Conservation (phyloP, 2,797 vertebrate species). For the Helicolenus hilgendorfi region DNA sequence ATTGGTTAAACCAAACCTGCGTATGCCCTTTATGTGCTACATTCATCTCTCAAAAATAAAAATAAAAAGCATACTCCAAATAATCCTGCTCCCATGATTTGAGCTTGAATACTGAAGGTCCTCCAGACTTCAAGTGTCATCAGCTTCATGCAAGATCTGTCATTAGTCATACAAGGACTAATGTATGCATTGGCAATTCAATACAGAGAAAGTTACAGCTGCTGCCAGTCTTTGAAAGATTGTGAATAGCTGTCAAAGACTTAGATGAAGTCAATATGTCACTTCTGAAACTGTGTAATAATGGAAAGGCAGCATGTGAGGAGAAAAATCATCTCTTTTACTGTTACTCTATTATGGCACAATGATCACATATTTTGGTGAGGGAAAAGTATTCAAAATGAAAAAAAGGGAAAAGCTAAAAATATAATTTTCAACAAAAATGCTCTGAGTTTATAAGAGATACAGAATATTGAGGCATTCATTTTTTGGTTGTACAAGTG, state of each 20-base stretch:
- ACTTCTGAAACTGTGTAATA: conserved; percentile 29
- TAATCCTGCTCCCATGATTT: not conserved
- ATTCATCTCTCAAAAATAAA: conserved; percentile 12
- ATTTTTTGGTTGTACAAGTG: conserved; percentile 59
- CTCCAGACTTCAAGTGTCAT: conserved; percentile 40
- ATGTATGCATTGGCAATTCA: conserved; percentile 39
- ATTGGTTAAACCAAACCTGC: not conserved
- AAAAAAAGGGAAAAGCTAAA: not conserved
- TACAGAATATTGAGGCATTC: conserved; percentile 38
- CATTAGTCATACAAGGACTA: conserved; percentile 30
- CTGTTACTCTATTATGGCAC: not conserved
- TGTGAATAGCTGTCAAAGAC: conserved; percentile 42
- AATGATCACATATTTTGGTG: conserved; percentile 17
- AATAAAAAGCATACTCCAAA: not conserved
- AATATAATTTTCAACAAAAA: conserved; percentile 17
- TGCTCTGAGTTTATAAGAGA: conserved; percentile 45
- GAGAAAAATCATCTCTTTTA: conserved; percentile 12
- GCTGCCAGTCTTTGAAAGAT: conserved; percentile 40
- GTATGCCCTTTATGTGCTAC: not conserved
- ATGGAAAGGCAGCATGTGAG: conserved; percentile 18
- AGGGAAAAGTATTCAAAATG: not conserved
- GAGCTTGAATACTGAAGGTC: not conserved
- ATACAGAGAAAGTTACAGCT: conserved; percentile 51
- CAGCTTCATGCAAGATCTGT: not conserved
- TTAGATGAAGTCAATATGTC: conserved; percentile 32